Evolutionary conservation across 1,140 invertebrate genomes (phyloP), one percentile per base, ranked within the genome.

Genomic region (Andricus grossulariae): DNA sequence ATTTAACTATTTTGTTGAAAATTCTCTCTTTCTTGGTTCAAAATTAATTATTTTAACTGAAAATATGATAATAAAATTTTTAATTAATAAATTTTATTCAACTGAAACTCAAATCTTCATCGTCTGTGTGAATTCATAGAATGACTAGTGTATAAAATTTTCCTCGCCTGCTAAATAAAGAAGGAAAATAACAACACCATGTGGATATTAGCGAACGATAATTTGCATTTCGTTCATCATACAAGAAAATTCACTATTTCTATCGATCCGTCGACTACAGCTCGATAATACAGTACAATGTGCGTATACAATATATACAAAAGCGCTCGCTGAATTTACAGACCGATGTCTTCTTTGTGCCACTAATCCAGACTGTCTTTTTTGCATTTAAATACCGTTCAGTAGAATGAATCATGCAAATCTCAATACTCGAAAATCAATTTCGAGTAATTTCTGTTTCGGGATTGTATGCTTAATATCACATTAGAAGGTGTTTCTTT

Each of bases 291-390:
- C 83, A 82, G 73, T 88, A 88, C 83, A 87, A 88, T 88, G 87
- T 89, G 86, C 85, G 86, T 88, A 86, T 89, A 88, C 86, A 89
- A 87, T 88, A 86, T 86, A 84, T 88, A 89, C 84, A 89, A 88
- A 88, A 88, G 86, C 86, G 81, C 76, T 86, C 82, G 77, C 83
- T 83, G 78, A 80, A 85, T 85, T 85, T 77, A 79, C 82, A 87
- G 81, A 86, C 80, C 75, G 75, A 77, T 80, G 74, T 80, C 70
- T 82, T 80, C 70, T 82, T 77, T 83, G 75, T 85, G 83, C 80
- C 77, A 73, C 74, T 85, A 84, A 80, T 83, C 74, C 81, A 80
- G 80, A 86, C 81, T 87, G 84, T 88, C 84, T 88, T 87, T 86
- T 85, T 80, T 80, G 52, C 73, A 81, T 76, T 82, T 81, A 76